Base-by-base conservation (phyloP, 2,888 invertebrate genomes). In the Phania funesta region DNA sequence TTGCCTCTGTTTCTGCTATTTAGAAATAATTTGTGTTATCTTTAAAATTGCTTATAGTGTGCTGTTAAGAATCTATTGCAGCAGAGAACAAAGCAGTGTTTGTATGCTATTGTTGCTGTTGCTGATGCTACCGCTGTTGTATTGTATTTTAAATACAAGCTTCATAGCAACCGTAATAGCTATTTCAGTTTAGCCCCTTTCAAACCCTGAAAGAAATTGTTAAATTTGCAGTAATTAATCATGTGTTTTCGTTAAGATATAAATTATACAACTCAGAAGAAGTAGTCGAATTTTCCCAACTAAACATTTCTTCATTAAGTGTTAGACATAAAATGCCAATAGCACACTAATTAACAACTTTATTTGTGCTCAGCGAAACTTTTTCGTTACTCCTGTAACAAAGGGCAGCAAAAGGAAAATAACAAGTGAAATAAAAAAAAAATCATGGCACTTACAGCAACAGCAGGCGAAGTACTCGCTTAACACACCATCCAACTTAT, bases 271-370 rank as follows among this genome's bases (percentile, higher is more conserved):
- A 48, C 32, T 26, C 0, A 38, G 38, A 16, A 46, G 24, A 13
- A 26, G 6, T 24, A 54, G 41, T 13, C 20, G 74, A 70, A 70
- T 68, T 29, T 64, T 62, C 54, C 54, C 54, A 68, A 65, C 58
- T 67, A 26, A 22, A 48, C 20, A 75, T 77, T 77, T 74, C 77
- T 74, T 82, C 64, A 77, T 77, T 82, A 74, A 77, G 81, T 68
- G 64, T 82, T 82, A 82, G 73, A 74, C 77, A 64, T 68, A 74
- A 77, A 82, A 74, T 74, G 78, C 82, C 77, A 78, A 82, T 65
- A 78, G 82, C 74, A 78, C 52, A 52, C 78, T 82, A 82, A 82
- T 82, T 82, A 82, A 78, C 82, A 82, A 78, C 82, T 82, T 82
- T 82, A 82, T 78, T 82, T 78, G 11, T 60, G 58, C 60, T 60